Base-by-base conservation (phyloP, 2,113 vertebrate genomes). In the Callipepla squamata region DNA sequence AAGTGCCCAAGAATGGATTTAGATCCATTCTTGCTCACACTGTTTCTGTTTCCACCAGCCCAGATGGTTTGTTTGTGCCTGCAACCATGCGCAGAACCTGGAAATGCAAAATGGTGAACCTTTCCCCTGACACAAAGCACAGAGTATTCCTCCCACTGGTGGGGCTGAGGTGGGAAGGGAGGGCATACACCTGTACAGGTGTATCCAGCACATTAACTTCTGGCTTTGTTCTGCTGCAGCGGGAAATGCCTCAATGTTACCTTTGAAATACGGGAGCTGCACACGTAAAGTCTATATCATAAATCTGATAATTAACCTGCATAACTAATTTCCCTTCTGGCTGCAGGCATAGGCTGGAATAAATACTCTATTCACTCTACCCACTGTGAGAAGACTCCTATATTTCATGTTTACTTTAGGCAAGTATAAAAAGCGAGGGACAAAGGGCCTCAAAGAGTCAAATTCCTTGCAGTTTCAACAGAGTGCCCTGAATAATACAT, bases 361-460 rank as follows among this genome's bases (percentile, higher is more conserved):
- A 76, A 93, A 91, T 77, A 94, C 77, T 73, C 80, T 83, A 62
- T 69, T 94, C 79, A 92, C 81, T 30, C 80, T 30, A n/a, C 42
- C 34, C n/a, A 75, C 90, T 80, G 89, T 67, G 78, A 90, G 61
- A 80, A 80, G 42, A 81, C 20, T 78, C 61, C 85, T 72, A 16
- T 88, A 95, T 89, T 96, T 97, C 82, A 61, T 80, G 68, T 93
- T 97, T 94, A 94, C 91, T 94, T 96, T 94, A 77, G 79, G 95
- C 68, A 85, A 97, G 90, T 91, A 95, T 68, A 93, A 94, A 96
- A 96, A 83, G 59, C 89, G 53, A 47, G 61, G 73, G 85, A 89
- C 93, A 55, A 62, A 85, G 86, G 86, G 79, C 81, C 94, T 92
- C 69, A 85, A 95, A 96, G 92, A 96, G 93, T 94, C 85, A 92